Evolutionary conservation across 2,888 invertebrate genomes (phyloP), one percentile per base, ranked within the genome.

Genomic region (Syrista parreyssii): DNA sequence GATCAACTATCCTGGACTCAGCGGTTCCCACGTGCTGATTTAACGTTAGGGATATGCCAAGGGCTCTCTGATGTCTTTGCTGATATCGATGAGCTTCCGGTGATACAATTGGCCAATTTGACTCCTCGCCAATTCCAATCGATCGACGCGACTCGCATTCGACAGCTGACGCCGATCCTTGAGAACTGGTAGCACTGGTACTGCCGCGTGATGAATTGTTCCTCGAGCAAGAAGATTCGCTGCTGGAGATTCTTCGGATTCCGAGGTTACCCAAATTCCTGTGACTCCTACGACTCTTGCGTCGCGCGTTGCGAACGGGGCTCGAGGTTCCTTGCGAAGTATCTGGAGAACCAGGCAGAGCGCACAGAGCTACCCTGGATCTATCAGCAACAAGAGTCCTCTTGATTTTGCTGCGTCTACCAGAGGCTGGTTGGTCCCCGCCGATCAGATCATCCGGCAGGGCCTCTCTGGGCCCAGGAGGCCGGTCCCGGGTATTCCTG

Each of bases 391-490:
- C 55, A 23, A 23, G 55, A 23, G 55, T 55, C 23, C 55, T 55
- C 55, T 55, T 55, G 55, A 55, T 23, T 55, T 23, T 23, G 1
- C 23, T 6, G 9, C 9, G 23, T 23, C 55, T 23, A 55, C 55
- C 55, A 55, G 55, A 55, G 55, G 55, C 55, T 55, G 55, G 9
- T 2, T 15, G 55, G 55, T 55, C 55, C 83, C 81, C 82, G 80
- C n/a, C 68, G 78, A 82, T 80, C 79, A 82, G 79, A 84, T 83
- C 85, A 85, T 86, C 84, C 81, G 85, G 83, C 83, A 82, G 88
- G 86, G 86, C 88, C 87, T 85, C 84, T 84, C 55, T 55, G 55
- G 55, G 9, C 55, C 55, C 55, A 81, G 89, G 89, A 89, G 89
- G 88, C 89, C 89, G 84, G 84, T 78, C 75, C 75, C 82, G 80